phyloP scores from a whole-genome alignment of 1,140 invertebrate genomes.

The Oppia nitens region DNA sequence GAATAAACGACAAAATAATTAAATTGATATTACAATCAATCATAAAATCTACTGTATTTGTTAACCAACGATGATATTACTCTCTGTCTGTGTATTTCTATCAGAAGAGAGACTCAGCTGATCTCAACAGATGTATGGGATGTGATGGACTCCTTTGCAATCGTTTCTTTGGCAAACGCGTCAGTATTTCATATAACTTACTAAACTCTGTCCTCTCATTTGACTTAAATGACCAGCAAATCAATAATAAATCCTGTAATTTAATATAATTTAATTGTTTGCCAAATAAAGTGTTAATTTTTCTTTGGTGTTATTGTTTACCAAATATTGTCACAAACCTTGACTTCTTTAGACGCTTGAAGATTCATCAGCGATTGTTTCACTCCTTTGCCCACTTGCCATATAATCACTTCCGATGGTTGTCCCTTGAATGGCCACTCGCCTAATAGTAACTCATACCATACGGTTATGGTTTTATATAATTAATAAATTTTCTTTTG shows the following conservation, averaged over 20 bases:
- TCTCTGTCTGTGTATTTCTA: no score
- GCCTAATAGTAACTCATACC: slow-evolving; percentile 92
- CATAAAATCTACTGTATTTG: neutral
- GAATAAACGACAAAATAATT: no score
- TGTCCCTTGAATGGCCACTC: slow-evolving; percentile 90
- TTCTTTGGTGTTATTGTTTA: no score
- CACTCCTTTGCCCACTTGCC: slow-evolving; percentile 91
- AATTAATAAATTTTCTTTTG: no score
- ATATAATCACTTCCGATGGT: slow-evolving; percentile 86
- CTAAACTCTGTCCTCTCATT: slow-evolving; percentile 75
- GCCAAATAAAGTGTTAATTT: no score
- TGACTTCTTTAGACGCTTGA: slow-evolving; percentile 85
- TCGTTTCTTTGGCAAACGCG: slow-evolving; percentile 79
- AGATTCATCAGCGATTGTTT: slow-evolving; percentile 87
- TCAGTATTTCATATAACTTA: slow-evolving; percentile 60
- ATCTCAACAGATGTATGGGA: slow-evolving; percentile 78
- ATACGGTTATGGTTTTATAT: slow-evolving; percentile 61
- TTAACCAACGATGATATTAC: no score
- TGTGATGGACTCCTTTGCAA: slow-evolving; percentile 91
- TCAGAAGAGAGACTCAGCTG: slow-evolving; percentile 75
- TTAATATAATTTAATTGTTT: no score
- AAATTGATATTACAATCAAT: no score
- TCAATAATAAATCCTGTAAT: slow-evolving; percentile 83
- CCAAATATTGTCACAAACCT: no score
- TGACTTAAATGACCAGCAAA: slow-evolving; percentile 77